Conservation (phyloP, 2,888 invertebrate species). For the Ochropleura leucogaster region DNA sequence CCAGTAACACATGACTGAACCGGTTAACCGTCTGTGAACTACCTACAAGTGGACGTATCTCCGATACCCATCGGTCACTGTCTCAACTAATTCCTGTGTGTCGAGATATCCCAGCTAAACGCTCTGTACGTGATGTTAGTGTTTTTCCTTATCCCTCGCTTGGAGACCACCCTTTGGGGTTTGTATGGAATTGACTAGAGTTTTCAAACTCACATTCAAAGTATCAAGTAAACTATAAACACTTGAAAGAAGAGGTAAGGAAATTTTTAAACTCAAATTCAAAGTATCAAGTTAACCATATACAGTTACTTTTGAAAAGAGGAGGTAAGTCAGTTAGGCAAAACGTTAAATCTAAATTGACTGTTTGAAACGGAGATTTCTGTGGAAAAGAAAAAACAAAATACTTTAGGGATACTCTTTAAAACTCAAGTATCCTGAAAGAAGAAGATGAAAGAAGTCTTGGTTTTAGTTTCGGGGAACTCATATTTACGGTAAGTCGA, state of each 20-base stretch:
- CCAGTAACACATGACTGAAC: slow-evolving; percentile 48
- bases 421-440: neutral
- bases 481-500: neutral
- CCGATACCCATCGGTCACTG: slow-evolving; percentile 62
- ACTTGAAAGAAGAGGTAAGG: too few relatives aligned
- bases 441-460: neutral
- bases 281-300: too few relatives aligned
- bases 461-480: neutral
- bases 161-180: neutral
- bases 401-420: neutral
- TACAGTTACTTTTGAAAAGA: neutral
- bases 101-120: slow-evolving; percentile 63
- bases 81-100: slow-evolving; percentile 63
- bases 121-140: slow-evolving; percentile 67
- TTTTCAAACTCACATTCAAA: neutral
- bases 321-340: neutral
- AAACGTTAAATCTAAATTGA: neutral
- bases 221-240: neutral
- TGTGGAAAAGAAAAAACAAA: neutral
- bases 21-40: slow-evolving; percentile 45
- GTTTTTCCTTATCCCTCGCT: slow-evolving; percentile 73
- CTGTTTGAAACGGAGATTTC: neutral
- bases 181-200: neutral
- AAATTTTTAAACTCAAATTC: too few relatives aligned
- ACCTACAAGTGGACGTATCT: slow-evolving; percentile 53